Conservation (phyloP, 2,113 vertebrate genomes). For the Scalopus aquaticus region DNA sequence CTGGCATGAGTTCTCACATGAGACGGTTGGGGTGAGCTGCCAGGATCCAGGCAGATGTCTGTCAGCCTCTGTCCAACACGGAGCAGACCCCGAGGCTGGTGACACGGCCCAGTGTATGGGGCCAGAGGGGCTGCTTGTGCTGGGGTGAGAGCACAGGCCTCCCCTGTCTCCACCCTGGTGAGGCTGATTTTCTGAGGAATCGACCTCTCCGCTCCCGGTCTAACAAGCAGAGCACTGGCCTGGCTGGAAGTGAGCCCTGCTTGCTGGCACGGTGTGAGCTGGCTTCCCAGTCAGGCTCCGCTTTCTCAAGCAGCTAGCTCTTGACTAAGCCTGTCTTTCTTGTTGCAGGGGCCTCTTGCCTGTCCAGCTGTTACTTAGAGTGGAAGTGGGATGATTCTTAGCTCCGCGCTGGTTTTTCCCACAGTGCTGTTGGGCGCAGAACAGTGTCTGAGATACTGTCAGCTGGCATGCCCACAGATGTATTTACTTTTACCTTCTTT, state of each 20-base stretch:
- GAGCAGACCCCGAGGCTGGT: neutral
- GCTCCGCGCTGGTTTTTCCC: neutral
- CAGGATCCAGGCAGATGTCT: neutral
- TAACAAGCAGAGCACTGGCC: neutral
- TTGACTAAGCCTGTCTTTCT: neutral
- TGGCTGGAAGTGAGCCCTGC: neutral
- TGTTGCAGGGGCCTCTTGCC: no score
- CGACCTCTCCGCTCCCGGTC: no score
- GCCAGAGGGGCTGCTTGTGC: neutral
- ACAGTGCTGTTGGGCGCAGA: neutral
- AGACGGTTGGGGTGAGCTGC: neutral
- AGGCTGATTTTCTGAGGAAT: neutral
- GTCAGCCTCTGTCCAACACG: accelerated
- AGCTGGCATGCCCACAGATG: neutral
- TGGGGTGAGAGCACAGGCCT: neutral
- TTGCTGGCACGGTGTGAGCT: conserved; percentile 22
- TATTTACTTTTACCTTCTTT: neutral
- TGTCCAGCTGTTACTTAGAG: neutral
- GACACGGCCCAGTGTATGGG: neutral
- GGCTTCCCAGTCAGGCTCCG: conserved; percentile 45
- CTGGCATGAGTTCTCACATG: neutral
- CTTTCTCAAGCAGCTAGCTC: neutral
- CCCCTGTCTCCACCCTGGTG: neutral
- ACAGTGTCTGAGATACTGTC: neutral
- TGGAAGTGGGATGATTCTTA: neutral